These are phyloP conservation scores for Symphodus melops DNA, from an alignment of 2,113 vertebrate species.

Conservation along the genomic window DNA sequence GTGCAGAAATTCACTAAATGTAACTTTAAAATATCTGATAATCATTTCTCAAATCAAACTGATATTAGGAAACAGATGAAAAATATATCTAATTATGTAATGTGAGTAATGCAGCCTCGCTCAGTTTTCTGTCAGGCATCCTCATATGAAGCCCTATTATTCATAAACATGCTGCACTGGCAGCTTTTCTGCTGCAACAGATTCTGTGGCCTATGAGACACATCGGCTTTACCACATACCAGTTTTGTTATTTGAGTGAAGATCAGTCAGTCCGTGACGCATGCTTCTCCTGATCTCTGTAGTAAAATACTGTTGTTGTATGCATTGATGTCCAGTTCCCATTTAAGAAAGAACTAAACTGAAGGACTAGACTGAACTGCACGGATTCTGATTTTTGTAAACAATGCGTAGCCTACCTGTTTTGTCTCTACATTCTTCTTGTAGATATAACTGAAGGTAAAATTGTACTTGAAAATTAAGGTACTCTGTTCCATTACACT, in stretches of 20 bases:
- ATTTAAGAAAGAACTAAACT: not conserved
- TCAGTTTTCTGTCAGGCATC: slow-evolving; percentile 17
- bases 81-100: slow-evolving; percentile 4
- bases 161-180: slow-evolving; percentile 68
- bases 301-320: slow-evolving; percentile 29
- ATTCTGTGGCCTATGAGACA: slow-evolving; percentile 63
- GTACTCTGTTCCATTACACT: no score
- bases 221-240: slow-evolving; percentile 64
- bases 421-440: no score
- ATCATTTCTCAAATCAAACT: slow-evolving; percentile 7
- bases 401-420: no score
- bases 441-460: no score
- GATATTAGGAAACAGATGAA: slow-evolving; percentile 2
- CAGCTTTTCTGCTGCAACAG: slow-evolving; percentile 62
- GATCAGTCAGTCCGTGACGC: slow-evolving; percentile 48
- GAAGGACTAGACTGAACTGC: no score
- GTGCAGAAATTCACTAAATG: not conserved
- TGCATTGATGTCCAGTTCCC: slow-evolving; percentile 17
- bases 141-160: slow-evolving; percentile 39
- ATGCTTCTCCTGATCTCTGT: slow-evolving; percentile 43
- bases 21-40: slow-evolving; percentile 1
- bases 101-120: not conserved
- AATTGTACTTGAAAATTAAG: no score
- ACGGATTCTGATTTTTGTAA: no score
- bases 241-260: slow-evolving; percentile 67